A percentile compares a stretch with the other conserved stretches of the same genome.
Evolutionary conservation across 53 echinoderm and acorn worm species (phyloP).

Genomic region (Mesocentrotus franciscanus): DNA sequence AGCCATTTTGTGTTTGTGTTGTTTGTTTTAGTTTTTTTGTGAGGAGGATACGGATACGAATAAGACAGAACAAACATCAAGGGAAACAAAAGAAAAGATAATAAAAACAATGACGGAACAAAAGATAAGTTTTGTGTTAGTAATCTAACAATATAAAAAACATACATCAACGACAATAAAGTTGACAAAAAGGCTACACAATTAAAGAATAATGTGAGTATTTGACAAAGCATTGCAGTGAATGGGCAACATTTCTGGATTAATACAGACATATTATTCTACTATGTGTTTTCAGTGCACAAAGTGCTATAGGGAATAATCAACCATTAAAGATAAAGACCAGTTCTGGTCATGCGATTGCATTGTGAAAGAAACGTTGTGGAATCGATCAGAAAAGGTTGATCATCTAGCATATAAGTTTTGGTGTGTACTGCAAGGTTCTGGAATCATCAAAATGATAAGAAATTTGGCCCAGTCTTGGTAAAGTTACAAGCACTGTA

Average conservation of each 20-base stretch:
- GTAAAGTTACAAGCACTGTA: no score
- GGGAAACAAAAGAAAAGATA: conserved; percentile 20
- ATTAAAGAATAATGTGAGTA: background rate
- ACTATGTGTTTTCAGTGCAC: background rate
- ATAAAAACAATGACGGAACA: background rate
- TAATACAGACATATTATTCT: background rate
- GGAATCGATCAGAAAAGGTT: no score
- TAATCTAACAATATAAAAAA: background rate
- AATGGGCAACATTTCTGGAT: background rate
- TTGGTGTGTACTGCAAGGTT: no score
- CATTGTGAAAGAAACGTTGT: no score
- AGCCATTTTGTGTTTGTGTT: background rate
- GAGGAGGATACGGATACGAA: background rate
- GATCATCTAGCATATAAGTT: no score
- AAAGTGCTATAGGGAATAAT: background rate
- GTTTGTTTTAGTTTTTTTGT: background rate
- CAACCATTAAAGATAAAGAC: background rate
- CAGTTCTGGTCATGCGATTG: no score
- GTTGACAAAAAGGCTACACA: background rate
- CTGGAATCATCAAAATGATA: no score
- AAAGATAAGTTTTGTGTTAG: background rate
- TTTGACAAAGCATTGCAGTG: background rate
- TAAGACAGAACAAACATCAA: background rate
- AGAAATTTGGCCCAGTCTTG: no score
- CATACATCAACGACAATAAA: background rate